These are phyloP conservation scores for Corydoras maculifer DNA, from an alignment of 2,113 vertebrate species.

Conservation along the genomic window DNA sequence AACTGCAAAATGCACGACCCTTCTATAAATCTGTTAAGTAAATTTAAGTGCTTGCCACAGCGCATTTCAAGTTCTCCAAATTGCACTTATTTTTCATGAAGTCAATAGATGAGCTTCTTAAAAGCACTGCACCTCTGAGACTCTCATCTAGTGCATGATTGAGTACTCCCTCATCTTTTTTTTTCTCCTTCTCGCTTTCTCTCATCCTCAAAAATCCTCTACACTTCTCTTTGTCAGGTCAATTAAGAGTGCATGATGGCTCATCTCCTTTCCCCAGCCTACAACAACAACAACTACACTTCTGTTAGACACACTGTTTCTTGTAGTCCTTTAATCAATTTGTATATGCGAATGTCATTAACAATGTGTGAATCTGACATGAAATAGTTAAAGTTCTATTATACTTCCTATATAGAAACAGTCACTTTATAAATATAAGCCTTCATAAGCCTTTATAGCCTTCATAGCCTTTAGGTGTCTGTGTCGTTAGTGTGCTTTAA, in stretches of 20 bases:
- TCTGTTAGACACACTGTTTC: too few relatives aligned
- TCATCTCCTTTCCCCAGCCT: constrained; percentile 51
- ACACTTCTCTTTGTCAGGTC: constrained; percentile 56
- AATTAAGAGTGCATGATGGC: constrained; percentile 60
- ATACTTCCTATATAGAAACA: too few relatives aligned
- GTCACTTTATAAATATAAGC: too few relatives aligned
- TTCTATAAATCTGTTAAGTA: background rate
- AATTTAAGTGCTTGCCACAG: background rate
- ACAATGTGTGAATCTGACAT: too few relatives aligned
- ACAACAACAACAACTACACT: constrained; percentile 3
- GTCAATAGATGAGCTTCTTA: constrained; percentile 25
- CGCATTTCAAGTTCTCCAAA: constrained; percentile 2
- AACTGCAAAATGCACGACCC: background rate
- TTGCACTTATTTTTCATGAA: constrained; percentile 12
- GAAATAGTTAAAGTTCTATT: too few relatives aligned
- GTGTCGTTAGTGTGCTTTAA: too few relatives aligned
- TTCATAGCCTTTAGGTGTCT: too few relatives aligned
- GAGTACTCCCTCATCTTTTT: constrained; percentile 9
- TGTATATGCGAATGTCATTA: too few relatives aligned
- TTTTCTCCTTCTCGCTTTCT: background rate
- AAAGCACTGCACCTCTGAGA: constrained; percentile 21
- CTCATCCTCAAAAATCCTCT: constrained; percentile 27
- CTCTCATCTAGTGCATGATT: background rate
- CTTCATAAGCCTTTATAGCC: too few relatives aligned
- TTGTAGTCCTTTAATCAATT: too few relatives aligned